phyloP scores from a whole-genome alignment of 2,888 invertebrate species.

The Pollenia labialis region DNA sequence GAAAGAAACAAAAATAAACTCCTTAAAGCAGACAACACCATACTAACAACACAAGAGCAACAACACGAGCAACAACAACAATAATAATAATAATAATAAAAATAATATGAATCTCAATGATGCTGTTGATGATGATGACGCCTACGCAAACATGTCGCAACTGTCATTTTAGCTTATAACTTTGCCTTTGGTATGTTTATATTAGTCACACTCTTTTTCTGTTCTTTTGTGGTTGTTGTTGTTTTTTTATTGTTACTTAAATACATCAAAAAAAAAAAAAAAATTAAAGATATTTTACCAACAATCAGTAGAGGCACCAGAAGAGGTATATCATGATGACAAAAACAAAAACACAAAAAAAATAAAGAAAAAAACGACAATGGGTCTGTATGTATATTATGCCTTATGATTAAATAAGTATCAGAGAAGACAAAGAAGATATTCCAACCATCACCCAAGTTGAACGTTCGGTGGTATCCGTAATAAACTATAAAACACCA shows the following conservation, averaged over 20 bases:
- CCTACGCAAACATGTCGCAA: constrained; percentile 83
- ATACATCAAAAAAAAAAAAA: constrained; percentile 38
- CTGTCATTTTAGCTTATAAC: constrained; percentile 83
- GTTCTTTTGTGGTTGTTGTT: neutral
- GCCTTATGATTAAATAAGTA: constrained; percentile 64
- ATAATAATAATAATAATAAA: constrained; percentile 60
- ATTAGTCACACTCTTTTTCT: constrained; percentile 78
- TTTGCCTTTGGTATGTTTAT: constrained; percentile 83
- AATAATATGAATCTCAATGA: constrained; percentile 73
- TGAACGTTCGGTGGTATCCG: constrained; percentile 15
- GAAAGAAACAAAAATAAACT: constrained; percentile 63
- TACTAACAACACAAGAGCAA: constrained; percentile 27
- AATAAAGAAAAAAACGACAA: constrained; percentile 39
- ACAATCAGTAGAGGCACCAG: constrained; percentile 44
- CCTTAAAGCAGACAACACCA: constrained; percentile 56
- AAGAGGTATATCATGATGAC: constrained; percentile 68
- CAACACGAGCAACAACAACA: constrained; percentile 37
- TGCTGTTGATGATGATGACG: constrained; percentile 76
- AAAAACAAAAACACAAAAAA: constrained; percentile 44
- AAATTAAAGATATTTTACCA: constrained; percentile 26
- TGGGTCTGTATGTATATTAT: constrained; percentile 11
- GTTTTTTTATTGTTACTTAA: constrained; percentile 35
- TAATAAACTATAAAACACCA: constrained; percentile 40
- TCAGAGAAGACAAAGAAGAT: constrained; percentile 53
- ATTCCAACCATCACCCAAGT: constrained; percentile 52